Evolutionary conservation across 2,113 vertebrate genomes (phyloP).

Genomic region (Lamprologus ornatipinnis): DNA sequence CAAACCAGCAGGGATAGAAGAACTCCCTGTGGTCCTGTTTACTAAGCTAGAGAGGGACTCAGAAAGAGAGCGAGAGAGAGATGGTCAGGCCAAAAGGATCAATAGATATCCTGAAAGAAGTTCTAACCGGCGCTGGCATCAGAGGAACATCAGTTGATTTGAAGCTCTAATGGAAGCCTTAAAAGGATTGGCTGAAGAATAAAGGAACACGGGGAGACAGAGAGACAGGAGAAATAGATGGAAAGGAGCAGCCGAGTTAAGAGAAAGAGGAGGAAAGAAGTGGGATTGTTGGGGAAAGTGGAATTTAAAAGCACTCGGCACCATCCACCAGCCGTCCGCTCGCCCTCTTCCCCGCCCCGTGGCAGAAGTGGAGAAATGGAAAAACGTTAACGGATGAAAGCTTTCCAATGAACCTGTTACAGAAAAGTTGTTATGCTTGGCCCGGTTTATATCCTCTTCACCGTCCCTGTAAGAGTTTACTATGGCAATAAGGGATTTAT

Average conservation of each 20-base stretch:
- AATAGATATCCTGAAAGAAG: constrained; percentile 6
- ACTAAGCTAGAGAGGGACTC: background rate
- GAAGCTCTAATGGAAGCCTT: background rate
- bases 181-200: constrained; percentile 24
- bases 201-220: background rate
- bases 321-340: background rate
- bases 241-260: background rate
- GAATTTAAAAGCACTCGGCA: background rate
- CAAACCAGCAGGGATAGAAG: constrained; percentile 3
- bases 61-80: background rate
- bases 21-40: background rate
- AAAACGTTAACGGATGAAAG: constrained; percentile 28
- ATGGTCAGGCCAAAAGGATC: background rate
- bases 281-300: background rate
- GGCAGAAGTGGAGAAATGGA: constrained; percentile 1
- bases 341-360: background rate
- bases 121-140: constrained; percentile 10
- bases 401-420: constrained; percentile 38
- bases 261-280: background rate
- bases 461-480: constrained; percentile 43
- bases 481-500: constrained; percentile 47
- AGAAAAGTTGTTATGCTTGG: constrained; percentile 38
- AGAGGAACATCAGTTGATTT: constrained; percentile 7
- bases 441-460: constrained; percentile 26
- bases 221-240: background rate